Evolutionary conservation across 2,113 vertebrate species (phyloP).

Genomic region (Oxygymnocypris stewartii): DNA sequence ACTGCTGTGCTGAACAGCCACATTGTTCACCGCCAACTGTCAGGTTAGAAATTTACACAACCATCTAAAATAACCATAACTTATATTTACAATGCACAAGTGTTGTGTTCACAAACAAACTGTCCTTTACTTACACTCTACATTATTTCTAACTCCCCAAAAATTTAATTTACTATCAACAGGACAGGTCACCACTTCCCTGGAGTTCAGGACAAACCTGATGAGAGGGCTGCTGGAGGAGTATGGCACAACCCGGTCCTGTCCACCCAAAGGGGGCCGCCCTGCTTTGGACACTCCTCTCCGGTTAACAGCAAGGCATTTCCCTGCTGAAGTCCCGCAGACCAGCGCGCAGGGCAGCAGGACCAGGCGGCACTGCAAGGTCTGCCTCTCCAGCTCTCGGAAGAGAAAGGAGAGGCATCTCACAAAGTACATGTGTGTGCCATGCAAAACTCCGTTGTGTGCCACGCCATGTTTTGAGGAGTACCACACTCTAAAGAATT

Average conservation of each 20-base stretch:
- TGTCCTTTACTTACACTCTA: too few species aligned
- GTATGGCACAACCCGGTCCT: constrained; percentile 43
- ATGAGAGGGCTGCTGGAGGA: constrained; percentile 63
- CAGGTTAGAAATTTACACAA: too few species aligned
- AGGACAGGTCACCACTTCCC: neutral
- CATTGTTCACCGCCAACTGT: too few species aligned
- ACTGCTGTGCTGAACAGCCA: too few species aligned
- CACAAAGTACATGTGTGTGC: neutral
- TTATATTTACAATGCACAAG: too few species aligned
- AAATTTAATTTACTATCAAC: too few species aligned
- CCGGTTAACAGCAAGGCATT: too few species aligned
- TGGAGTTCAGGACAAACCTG: constrained; percentile 48
- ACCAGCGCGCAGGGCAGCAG: too few species aligned
- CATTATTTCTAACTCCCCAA: too few species aligned
- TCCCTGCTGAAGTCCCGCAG: too few species aligned
- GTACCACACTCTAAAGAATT: constrained; percentile 23
- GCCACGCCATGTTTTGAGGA: neutral
- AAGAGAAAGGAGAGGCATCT: neutral
- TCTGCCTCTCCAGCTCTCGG: neutral
- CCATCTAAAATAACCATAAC: too few species aligned
- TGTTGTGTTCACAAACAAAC: too few species aligned
- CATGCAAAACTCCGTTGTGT: neutral
- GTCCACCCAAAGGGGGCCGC: neutral
- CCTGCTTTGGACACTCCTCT: constrained; percentile 7
- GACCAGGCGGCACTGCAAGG: neutral